Base-by-base conservation (phyloP, 2,888 invertebrate genomes). In the Tanaodytes sp. region DNA sequence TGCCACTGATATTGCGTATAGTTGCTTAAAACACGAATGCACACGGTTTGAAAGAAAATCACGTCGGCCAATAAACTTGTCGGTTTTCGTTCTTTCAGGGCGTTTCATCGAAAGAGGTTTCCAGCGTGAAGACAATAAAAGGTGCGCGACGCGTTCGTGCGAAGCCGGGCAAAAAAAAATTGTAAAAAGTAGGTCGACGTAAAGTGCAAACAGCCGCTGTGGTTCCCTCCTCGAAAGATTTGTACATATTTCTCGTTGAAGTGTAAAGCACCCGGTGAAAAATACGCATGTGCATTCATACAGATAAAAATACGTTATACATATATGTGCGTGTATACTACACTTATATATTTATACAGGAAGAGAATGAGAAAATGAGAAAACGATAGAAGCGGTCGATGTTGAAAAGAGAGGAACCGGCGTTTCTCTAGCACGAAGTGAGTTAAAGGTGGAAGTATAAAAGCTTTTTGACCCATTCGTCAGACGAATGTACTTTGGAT, bases 401-500 rank as follows among this genome's bases (percentile, higher is more conserved):
- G 62, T 33, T 52, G 49, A 54, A 62, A 48, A 71, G 61, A 65
- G 43, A 65, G 49, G 66, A 72, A 76, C 64, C 36, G 71, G 72
- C 72, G 75, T 74, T 75, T 74, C 73, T 59, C 72, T 72, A 76
- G 75, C 62, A 74, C 72, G 70, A 75, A 72, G 73, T 71, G 78
- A 79, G 77, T 76, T 74, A 77, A 79, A 78, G 76, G 77, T 75
- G 70, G 75, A 73, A 76, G 76, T 74, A 79, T 80, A 80, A 82
- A 82, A 81, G 71, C 73, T 73, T 78, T 79, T 78, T 77, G 73
- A 74, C 72, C 76, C 73, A 72, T 74, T 76, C 80, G 79, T 80
- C 79, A 76, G 80, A 80, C 78, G 77, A 78, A 77, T 79, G 79
- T 78, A 80, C 79, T 72, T 58, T 58, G 77, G 72, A 76, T 78